A percentile compares a stretch with the other conserved stretches of the same genome.
Conservation (phyloP, 2,113 vertebrate genomes). For the Stomatorhinus ivindoensis region DNA sequence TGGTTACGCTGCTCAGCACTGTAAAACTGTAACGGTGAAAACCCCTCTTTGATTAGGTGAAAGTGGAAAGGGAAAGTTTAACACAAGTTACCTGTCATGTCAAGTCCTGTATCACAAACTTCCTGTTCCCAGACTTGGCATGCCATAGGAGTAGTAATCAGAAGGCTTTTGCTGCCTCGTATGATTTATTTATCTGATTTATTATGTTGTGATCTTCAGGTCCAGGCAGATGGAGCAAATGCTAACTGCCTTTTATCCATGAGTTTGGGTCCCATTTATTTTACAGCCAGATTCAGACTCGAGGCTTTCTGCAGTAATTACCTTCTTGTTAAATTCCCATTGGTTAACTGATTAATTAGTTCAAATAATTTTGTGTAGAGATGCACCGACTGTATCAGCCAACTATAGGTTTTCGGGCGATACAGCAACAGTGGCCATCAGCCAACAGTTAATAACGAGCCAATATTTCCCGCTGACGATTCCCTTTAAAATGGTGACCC, state of each 20-base stretch:
- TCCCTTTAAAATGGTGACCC: not conserved
- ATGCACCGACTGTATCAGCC: not conserved
- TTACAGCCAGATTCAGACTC: not conserved
- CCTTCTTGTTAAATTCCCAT: not conserved
- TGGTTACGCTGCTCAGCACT: not conserved
- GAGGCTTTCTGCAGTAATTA: conserved; percentile 4
- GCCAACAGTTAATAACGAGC: not conserved
- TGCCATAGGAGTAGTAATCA: not conserved
- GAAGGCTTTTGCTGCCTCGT: not conserved
- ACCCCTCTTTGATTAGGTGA: not conserved
- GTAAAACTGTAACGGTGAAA: conserved; percentile 5
- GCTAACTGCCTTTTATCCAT: not conserved
- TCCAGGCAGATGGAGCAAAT: not conserved
- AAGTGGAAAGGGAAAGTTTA: not conserved
- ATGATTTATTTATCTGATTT: not conserved
- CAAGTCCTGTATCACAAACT: not conserved
- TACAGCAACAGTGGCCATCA: not conserved
- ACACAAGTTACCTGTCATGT: not conserved
- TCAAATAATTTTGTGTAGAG: not conserved
- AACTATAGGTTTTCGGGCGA: not conserved
- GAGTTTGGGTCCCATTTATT: not conserved
- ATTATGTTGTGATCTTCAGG: not conserved
- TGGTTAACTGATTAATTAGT: not conserved
- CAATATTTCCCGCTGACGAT: not conserved
- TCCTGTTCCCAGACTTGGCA: not conserved